Evolutionary conservation across 2,113 vertebrate genomes (phyloP), one percentile per base, ranked within the genome.

Genomic region (Spermophilus dauricus): DNA sequence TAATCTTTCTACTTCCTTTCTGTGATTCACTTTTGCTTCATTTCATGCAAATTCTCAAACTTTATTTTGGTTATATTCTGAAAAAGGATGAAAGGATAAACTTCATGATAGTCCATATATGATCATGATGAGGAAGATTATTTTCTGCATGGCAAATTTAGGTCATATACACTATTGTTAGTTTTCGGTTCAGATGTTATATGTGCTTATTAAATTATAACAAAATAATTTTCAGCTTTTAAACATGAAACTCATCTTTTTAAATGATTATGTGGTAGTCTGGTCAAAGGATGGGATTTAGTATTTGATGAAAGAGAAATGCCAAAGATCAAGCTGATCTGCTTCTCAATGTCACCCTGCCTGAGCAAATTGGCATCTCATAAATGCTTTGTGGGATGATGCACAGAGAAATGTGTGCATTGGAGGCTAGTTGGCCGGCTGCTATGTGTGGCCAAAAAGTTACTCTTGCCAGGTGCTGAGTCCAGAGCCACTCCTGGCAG

Each of bases 401-500:
- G 45, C 34, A 58, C 34, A 39, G 37, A 92, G 82, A 97, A 97
- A 81, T 73, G 2, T 42, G 30, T 42, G 42, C 61, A 51, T 45
- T 11, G 51, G 61, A 83, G 70, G 61, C 95, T 45, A 26, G 75
- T 77, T 32, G 8, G 65, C 58, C 18, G 70, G 39, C 72, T 81
- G 61, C 42, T 80, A 1, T n/a, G 8, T 48, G 78, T 72, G 78
- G 76, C 86, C 80, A 90, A 93, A 90, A 89, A 24, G 63, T 16
- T 86, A 14, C 51, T 86, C 45, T 78, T 89, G 89, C 92, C 86
- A 97, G 65, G 70, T 85, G 83, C 53, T 73, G 51, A 93, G 75
- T 75, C 58, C 92, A 91, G 80, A 63, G 83, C 80, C 69, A 70
- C n/a, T 96, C 72, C 93, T 97, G 97, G 97, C 63, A 88, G 2